phyloP scores from a whole-genome alignment of 2,888 invertebrate genomes.

The Lottia scabra region DNA sequence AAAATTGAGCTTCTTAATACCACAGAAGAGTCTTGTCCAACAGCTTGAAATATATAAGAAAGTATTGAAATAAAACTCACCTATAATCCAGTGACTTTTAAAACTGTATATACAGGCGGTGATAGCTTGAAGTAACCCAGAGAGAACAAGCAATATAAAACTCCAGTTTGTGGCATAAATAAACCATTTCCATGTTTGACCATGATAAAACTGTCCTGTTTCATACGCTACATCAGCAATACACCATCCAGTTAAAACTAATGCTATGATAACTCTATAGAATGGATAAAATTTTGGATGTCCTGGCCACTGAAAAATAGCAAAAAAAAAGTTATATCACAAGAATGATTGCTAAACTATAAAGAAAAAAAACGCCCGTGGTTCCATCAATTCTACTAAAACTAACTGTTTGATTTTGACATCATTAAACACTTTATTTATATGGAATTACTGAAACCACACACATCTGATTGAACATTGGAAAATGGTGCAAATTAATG shows the following conservation, averaged over 20 bases:
- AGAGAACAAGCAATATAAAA: slow-evolving; percentile 51
- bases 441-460: too few species aligned
- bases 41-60: too few species aligned
- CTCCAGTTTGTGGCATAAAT: slow-evolving; percentile 66
- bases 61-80: slow-evolving; percentile 17
- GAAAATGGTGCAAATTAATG: too few species aligned
- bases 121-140: slow-evolving; percentile 46
- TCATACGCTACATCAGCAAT: slow-evolving; percentile 54
- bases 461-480: too few species aligned
- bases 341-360: too few species aligned
- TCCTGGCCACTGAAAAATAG: slow-evolving; percentile 49
- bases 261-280: slow-evolving; percentile 47
- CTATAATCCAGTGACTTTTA: slow-evolving; percentile 39
- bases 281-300: slow-evolving; percentile 47
- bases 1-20: too few species aligned
- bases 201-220: slow-evolving; percentile 50
- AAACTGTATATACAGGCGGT: slow-evolving; percentile 44
- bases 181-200: slow-evolving; percentile 50
- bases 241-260: slow-evolving; percentile 50
- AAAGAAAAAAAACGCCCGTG: too few species aligned
- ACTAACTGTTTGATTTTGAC: too few species aligned
- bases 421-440: too few species aligned
- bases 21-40: too few species aligned
- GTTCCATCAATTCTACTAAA: too few species aligned
- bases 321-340: neutral